phyloP scores from a whole-genome alignment of 30 jellyfish, hydroid and myxozoan genomes.

The Pelagia noctiluca region DNA sequence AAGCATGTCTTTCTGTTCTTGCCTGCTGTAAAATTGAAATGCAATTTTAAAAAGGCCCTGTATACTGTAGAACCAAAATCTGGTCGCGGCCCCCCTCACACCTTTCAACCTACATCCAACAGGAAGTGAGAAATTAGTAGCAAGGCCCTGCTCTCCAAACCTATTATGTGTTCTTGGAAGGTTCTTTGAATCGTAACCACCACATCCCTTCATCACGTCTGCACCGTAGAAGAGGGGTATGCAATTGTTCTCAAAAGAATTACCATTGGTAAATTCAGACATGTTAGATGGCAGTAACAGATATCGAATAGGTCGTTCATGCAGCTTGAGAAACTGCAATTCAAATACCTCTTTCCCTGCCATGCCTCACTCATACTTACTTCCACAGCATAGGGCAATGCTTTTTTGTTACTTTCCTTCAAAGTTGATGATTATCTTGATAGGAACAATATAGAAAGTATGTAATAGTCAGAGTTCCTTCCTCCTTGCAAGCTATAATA shows the following conservation, averaged over 20 bases:
- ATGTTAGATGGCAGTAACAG: background rate
- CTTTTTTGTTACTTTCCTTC: no score
- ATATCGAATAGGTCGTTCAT: background rate
- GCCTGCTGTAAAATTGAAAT: conserved; percentile 34
- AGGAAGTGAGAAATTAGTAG: conserved; percentile 51
- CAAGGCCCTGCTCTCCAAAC: conserved; percentile 46
- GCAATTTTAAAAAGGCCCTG: conserved; percentile 77
- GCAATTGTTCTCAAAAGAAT: background rate
- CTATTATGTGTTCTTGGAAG: conserved; percentile 57
- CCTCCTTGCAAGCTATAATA: no score
- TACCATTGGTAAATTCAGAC: background rate
- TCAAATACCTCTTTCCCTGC: no score
- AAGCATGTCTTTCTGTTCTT: conserved; percentile 41
- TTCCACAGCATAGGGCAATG: no score
- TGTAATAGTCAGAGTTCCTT: no score
- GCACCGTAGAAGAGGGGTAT: conserved; percentile 69
- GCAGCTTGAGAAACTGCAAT: conserved; percentile 6
- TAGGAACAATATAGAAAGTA: no score
- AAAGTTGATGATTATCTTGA: no score
- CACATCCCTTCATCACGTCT: conserved; percentile 59
- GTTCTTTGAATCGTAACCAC: conserved; percentile 37
- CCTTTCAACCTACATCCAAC: conserved; percentile 37
- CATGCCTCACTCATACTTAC: no score
- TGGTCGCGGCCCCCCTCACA: conserved; percentile 59
- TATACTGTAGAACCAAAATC: conserved; percentile 65